phyloP scores from a whole-genome alignment of 2,888 invertebrate genomes.

The Patella pellucida region DNA sequence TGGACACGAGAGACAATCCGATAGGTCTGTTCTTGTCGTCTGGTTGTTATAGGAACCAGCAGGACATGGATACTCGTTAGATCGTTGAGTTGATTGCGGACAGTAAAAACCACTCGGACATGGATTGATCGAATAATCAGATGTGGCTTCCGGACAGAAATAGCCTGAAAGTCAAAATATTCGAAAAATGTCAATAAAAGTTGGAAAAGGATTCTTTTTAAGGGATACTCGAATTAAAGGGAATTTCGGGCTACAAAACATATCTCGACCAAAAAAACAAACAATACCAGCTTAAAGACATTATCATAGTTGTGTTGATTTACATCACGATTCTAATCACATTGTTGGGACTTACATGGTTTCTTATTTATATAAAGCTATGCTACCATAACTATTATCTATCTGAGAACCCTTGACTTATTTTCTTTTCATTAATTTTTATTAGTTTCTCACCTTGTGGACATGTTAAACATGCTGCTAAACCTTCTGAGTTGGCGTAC shows the following conservation, averaged over 20 bases:
- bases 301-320: too few relatives aligned
- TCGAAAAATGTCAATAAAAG: not conserved
- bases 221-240: too few relatives aligned
- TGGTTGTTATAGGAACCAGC: slow-evolving; percentile 51
- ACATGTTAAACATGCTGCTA: slow-evolving; percentile 55
- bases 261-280: too few relatives aligned
- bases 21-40: slow-evolving; percentile 34
- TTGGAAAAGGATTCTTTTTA: too few relatives aligned
- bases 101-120: slow-evolving; percentile 58
- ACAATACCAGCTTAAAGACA: too few relatives aligned
- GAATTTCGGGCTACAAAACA: too few relatives aligned
- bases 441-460: slow-evolving; percentile 50
- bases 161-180: slow-evolving; percentile 41
- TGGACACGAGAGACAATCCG: slow-evolving; percentile 45
- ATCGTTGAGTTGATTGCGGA: slow-evolving; percentile 42
- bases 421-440: too few relatives aligned
- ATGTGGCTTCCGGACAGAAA: slow-evolving; percentile 46
- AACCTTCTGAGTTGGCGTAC: slow-evolving; percentile 59
- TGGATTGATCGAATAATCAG: slow-evolving; percentile 50
- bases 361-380: too few relatives aligned
- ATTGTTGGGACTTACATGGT: too few relatives aligned
- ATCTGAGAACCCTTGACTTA: too few relatives aligned
- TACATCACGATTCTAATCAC: too few relatives aligned
- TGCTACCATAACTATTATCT: too few relatives aligned
- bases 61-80: slow-evolving; percentile 49